Evolutionary conservation across 2,113 vertebrate species (phyloP).

Genomic region (Telmatochromis brachygnathus): DNA sequence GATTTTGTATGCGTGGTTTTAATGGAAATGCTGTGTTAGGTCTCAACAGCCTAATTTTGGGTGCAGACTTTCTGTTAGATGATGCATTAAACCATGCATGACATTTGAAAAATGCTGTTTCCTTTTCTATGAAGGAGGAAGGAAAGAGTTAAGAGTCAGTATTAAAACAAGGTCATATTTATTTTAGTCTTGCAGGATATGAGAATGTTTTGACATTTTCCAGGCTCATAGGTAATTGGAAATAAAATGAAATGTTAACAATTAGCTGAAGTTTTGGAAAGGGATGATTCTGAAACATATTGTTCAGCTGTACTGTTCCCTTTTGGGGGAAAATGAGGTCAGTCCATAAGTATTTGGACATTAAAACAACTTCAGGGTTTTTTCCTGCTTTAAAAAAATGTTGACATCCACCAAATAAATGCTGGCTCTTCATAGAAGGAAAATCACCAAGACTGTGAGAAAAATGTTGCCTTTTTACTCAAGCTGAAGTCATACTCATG

Average conservation of each 20-base stretch:
- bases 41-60: neutral
- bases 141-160: neutral
- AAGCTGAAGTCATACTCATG: neutral
- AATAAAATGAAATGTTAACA: neutral
- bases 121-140: neutral
- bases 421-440: neutral
- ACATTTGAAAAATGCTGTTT: neutral
- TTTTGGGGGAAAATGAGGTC: neutral
- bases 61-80: neutral
- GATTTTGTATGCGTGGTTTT: neutral
- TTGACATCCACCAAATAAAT: neutral
- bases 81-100: neutral
- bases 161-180: neutral
- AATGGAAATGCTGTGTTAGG: neutral
- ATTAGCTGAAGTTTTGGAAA: neutral
- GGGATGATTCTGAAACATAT: neutral
- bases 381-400: neutral
- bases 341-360: neutral
- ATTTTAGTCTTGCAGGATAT: neutral
- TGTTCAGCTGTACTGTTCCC: neutral
- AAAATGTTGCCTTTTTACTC: neutral
- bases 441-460: neutral
- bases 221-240: neutral
- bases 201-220: neutral
- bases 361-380: neutral